Percentiles rank a stretch among this genome's conserved stretches.
These are phyloP conservation scores for Drosophila oshimai DNA, from an alignment of 1,140 invertebrate genomes.

Conservation along the genomic window DNA sequence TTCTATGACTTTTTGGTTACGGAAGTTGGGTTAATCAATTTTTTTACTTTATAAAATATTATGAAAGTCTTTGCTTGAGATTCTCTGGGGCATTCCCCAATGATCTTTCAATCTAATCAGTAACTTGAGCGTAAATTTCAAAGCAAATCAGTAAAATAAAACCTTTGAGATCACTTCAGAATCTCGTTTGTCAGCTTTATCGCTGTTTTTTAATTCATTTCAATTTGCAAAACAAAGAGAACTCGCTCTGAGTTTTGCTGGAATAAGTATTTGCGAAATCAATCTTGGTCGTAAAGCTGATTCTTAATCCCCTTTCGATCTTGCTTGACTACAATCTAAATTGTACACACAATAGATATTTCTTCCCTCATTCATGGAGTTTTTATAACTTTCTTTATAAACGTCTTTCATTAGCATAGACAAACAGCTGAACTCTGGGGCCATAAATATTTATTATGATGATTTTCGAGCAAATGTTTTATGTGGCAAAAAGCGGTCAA, in stretches of 20 bases:
- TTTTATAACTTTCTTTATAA: constrained; percentile 63
- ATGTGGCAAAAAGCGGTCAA: constrained; percentile 44
- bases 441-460: constrained; percentile 66
- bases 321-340: constrained; percentile 72
- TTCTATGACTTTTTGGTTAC: background rate
- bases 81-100: background rate
- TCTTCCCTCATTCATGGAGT: background rate
- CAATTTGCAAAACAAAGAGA: constrained; percentile 21
- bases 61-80: background rate
- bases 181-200: constrained; percentile 20
- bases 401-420: constrained; percentile 39
- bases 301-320: constrained; percentile 27
- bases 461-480: constrained; percentile 25
- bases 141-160: background rate
- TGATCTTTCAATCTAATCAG: constrained; percentile 12
- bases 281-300: constrained; percentile 6
- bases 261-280: constrained; percentile 5
- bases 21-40: background rate
- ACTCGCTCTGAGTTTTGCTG: background rate
- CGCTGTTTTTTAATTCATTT: constrained; percentile 13
- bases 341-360: constrained; percentile 9
- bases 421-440: constrained; percentile 4
- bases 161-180: background rate
- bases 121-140: background rate
- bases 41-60: background rate